Evolutionary conservation across 2,888 invertebrate species (phyloP).

Genomic region (Syritta pipiens): DNA sequence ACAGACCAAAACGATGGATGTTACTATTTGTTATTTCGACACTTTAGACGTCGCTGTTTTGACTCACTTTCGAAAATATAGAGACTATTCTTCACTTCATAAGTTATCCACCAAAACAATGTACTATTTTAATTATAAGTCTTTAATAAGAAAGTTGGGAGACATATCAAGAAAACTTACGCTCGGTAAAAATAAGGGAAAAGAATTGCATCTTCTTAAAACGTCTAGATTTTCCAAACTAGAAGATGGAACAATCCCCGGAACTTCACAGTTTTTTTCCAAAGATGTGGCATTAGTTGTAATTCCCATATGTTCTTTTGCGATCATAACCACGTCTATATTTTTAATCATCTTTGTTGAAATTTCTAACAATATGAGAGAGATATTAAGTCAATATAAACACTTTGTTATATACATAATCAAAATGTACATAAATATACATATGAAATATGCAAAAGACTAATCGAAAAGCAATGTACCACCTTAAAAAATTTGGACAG

Average conservation of each 20-base stretch:
- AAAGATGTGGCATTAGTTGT: constrained; percentile 46
- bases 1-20: no score
- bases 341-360: constrained; percentile 47
- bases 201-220: constrained; percentile 48
- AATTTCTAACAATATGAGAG: constrained; percentile 29
- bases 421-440: constrained; percentile 27
- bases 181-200: constrained; percentile 45
- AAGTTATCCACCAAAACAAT: no score
- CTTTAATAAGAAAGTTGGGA: no score
- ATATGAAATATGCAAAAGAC: constrained; percentile 13
- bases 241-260: constrained; percentile 10
- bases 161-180: constrained; percentile 20
- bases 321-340: constrained; percentile 47
- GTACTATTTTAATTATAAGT: no score
- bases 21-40: no score
- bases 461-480: constrained; percentile 35
- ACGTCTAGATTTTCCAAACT: constrained; percentile 45
- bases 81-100: no score
- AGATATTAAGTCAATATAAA: constrained; percentile 44
- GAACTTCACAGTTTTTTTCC: constrained; percentile 45
- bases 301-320: constrained; percentile 48
- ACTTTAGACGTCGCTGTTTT: no score
- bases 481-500: constrained; percentile 26
- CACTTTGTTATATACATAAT: constrained; percentile 35
- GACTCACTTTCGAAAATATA: no score